Base-by-base conservation (phyloP, 1,140 invertebrate genomes). In the Mercenaria mercenaria region DNA sequence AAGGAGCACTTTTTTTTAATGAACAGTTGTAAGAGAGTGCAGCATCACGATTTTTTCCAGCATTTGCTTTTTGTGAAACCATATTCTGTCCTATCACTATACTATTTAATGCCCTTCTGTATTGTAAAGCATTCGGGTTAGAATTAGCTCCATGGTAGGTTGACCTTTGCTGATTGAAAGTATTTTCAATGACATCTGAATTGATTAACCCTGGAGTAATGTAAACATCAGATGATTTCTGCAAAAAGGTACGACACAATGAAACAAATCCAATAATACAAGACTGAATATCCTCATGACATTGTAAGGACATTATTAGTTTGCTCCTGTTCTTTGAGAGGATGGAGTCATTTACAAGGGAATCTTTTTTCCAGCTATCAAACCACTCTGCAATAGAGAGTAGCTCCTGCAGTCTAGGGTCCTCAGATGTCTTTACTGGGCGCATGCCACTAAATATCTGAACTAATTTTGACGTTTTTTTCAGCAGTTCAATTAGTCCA, bases 131-230 rank as follows among this genome's bases (percentile, higher is more conserved):
- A 37, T 6, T 61, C 23, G 85, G 85, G 39, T 88, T 79, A 3
- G 47, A 61, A 76, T 59, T 88, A 6, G 50, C 74, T 26, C 74
- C 85, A 88, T n/a, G n/a, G n/a, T n/a, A n/a, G n/a, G n/a, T n/a
- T n/a, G n/a, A n/a, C n/a, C n/a, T n/a, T n/a, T n/a, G n/a, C n/a
- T n/a, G n/a, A n/a, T n/a, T n/a, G n/a, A n/a, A n/a, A n/a, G n/a
- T n/a, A n/a, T n/a, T n/a, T n/a, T n/a, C n/a, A n/a, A n/a, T n/a
- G n/a, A n/a, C n/a, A n/a, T n/a, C n/a, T n/a, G n/a, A n/a, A n/a
- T 88, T 79, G 2, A 88, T 47, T 26, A 61, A 41, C 18, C 34
- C 23, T 41, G 52, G 52, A 32, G 23, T 77, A 4, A 77, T 6
- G 26, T 15, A 61, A 1, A 64, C 34, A 56, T 52, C 37, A 10